Percentiles rank a stretch among this genome's conserved stretches.
Evolutionary conservation across 1,140 invertebrate species (phyloP).

Genomic region (Parapsyche elsis): DNA sequence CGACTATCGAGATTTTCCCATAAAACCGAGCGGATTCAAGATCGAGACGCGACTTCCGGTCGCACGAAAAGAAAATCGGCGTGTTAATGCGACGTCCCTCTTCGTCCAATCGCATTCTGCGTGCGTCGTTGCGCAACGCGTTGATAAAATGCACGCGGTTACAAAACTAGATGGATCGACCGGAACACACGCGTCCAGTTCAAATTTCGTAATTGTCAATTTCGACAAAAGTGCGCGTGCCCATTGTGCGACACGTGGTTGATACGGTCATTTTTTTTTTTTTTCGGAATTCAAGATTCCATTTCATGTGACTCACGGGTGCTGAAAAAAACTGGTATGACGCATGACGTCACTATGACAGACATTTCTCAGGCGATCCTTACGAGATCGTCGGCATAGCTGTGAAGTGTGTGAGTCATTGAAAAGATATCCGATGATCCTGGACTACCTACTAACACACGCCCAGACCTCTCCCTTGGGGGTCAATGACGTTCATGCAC

Average conservation of each 20-base stretch:
- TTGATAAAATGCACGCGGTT: slow-evolving; percentile 28
- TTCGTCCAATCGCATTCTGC: neutral
- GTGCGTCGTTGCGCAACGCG: slow-evolving; percentile 15
- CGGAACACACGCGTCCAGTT: slow-evolving; percentile 31
- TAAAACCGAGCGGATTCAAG: neutral
- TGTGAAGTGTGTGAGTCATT: slow-evolving; percentile 29
- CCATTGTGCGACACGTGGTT: slow-evolving; percentile 20
- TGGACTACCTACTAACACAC: neutral
- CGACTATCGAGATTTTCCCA: neutral
- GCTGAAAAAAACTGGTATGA: neutral
- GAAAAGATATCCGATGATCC: neutral
- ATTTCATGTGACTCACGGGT: neutral
- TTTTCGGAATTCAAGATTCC: neutral
- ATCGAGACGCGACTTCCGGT: neutral
- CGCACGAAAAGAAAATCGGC: neutral
- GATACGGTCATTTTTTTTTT: neutral
- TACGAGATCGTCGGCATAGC: neutral
- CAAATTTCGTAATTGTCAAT: slow-evolving; percentile 39
- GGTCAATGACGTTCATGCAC: slow-evolving; percentile 9
- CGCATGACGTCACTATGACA: slow-evolving; percentile 36
- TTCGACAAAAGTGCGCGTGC: slow-evolving; percentile 1
- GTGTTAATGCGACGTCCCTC: neutral
- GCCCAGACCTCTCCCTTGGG: neutral
- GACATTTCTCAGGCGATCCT: slow-evolving; percentile 37
- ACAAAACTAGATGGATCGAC: slow-evolving; percentile 48